Evolutionary conservation across 2,888 invertebrate species (phyloP), one percentile per base, ranked within the genome.

Genomic region (Microdon myrmicae): DNA sequence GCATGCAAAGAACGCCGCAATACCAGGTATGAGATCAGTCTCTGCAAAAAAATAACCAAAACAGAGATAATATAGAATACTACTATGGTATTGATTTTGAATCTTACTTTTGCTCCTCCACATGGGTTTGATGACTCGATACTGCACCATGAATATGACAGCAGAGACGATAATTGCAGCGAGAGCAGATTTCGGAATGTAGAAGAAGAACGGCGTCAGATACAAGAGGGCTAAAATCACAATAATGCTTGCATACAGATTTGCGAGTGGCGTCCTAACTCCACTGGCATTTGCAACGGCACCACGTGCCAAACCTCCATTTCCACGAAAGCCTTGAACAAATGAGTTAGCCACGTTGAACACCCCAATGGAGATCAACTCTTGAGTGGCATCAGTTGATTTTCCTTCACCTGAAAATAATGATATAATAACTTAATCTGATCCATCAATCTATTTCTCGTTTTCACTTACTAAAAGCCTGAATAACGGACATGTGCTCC

Each of bases 81-180:
- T 14, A 20, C n/a, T n/a, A n/a, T n/a, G n/a, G n/a, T n/a, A n/a
- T n/a, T n/a, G n/a, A n/a, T n/a, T n/a, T n/a, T n/a, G n/a, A 4
- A 38, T 83, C 87, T 86, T 78, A 92, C 92, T 92, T 80, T 92
- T 93, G 17, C 92, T 89, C 68, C 90, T 84, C 92, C 93, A 94
- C 88, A 94, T 92, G 0, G 92, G 91, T 71, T 87, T 87, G 54
- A 94, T 84, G 53, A 94, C 92, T 74, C 89, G 87, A 68, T 91
- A 90, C 77, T 94, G 93, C 3, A 94, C 88, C 93, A 94, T 94
- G 78, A 93, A 93, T 45, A 95, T 83, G 34, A 96, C 95, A 23
- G 96, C 95, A 16, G 92, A 90, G 67, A 95, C 92, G 73, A 96
- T 95, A 71, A 96, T 90, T 1, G 92, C 92, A 2, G 94, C 94